A percentile compares a stretch with the other conserved stretches of the same genome.
Evolutionary conservation across 2,113 vertebrate species (phyloP).

Genomic region (Girardinichthys multiradiatus): DNA sequence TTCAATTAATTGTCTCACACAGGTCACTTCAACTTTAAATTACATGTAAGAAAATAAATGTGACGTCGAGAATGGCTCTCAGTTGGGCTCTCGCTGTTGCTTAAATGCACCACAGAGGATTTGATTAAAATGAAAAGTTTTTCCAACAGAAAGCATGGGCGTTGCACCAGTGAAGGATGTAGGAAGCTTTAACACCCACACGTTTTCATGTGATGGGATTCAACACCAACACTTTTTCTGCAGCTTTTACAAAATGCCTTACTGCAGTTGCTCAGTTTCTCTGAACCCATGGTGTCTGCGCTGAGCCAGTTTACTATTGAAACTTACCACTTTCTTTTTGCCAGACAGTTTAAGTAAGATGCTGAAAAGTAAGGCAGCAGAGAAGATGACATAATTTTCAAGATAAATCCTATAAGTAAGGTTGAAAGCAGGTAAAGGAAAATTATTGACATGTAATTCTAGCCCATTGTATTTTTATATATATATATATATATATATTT

Average conservation of each 20-base stretch:
- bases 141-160: constrained; percentile 20
- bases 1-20: constrained; percentile 67
- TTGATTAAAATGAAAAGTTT: constrained; percentile 39
- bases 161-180: neutral
- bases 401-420: no score
- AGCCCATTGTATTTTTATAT: no score
- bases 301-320: neutral
- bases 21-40: constrained; percentile 46
- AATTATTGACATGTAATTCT: no score
- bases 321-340: no score
- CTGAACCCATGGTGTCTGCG: neutral
- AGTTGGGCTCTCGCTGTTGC: constrained; percentile 10
- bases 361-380: no score
- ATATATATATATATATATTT: no score
- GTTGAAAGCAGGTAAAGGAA: no score
- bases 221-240: neutral
- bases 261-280: neutral
- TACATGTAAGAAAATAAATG: constrained; percentile 60
- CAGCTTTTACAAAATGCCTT: neutral
- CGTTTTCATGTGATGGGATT: neutral
- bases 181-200: neutral
- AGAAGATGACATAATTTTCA: no score
- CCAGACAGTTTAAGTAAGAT: no score
- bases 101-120: constrained; percentile 42
- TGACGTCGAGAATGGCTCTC: constrained; percentile 18